A percentile compares a stretch with the other conserved stretches of the same genome.
Conservation (phyloP, 1,140 invertebrate species). For the Psix sp. region DNA sequence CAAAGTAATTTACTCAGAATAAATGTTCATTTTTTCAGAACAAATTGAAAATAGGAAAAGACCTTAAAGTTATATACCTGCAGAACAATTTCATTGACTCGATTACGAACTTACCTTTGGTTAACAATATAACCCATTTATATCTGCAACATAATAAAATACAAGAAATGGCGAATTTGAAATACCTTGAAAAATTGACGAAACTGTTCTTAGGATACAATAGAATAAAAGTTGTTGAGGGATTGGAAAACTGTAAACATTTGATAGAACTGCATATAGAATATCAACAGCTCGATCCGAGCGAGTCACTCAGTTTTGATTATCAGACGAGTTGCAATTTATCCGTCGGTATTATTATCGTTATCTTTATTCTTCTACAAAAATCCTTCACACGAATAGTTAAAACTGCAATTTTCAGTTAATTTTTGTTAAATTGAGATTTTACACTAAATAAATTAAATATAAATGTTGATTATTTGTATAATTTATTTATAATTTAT, state of each 20-base stretch:
- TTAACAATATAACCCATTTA: slow-evolving; percentile 80
- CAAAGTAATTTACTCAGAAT: slow-evolving; percentile 2
- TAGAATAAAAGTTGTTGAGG: slow-evolving; percentile 82
- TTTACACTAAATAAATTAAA: no score
- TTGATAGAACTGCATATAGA: slow-evolving; percentile 83
- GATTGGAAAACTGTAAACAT: slow-evolving; percentile 79
- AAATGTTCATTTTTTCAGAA: slow-evolving; percentile 72
- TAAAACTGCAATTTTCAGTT: no score
- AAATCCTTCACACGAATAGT: no score
- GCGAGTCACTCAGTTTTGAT: slow-evolving; percentile 82
- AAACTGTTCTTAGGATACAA: slow-evolving; percentile 84
- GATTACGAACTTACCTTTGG: slow-evolving; percentile 80
- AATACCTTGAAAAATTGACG: slow-evolving; percentile 78
- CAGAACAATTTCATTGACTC: slow-evolving; percentile 80
- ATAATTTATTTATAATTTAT: no score
- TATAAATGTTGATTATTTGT: no score
- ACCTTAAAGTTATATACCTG: slow-evolving; percentile 81
- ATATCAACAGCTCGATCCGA: slow-evolving; percentile 78
- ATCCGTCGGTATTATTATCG: slow-evolving; percentile 75
- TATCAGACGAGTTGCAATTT: slow-evolving; percentile 79
- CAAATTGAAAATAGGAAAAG: slow-evolving; percentile 74
- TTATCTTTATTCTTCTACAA: no score
- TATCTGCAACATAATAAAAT: slow-evolving; percentile 84
- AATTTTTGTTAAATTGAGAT: no score
- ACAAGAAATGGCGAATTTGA: slow-evolving; percentile 80